phyloP scores from a whole-genome alignment of 2,888 invertebrate genomes.

The Scaptomyza caliginosa region DNA sequence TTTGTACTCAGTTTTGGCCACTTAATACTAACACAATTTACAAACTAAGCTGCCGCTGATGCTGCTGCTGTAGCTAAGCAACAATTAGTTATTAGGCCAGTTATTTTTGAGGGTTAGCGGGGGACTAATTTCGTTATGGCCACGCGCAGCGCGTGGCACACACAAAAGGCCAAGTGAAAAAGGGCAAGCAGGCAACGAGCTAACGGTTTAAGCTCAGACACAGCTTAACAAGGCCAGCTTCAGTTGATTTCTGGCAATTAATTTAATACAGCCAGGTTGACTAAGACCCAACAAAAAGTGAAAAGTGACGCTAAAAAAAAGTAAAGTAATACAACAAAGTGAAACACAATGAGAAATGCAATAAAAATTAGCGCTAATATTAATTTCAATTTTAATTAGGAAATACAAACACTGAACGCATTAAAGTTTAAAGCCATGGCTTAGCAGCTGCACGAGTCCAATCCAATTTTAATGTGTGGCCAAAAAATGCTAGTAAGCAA shows the following conservation, averaged over 20 bases:
- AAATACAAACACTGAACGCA: slow-evolving; percentile 41
- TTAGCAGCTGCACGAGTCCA: slow-evolving; percentile 46
- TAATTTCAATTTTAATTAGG: slow-evolving; percentile 73
- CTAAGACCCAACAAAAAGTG: slow-evolving; percentile 11
- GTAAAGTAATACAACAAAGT: not conserved
- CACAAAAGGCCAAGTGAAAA: slow-evolving; percentile 11
- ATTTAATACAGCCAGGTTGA: slow-evolving; percentile 58
- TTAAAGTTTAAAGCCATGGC: slow-evolving; percentile 61
- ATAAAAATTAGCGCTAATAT: slow-evolving; percentile 61
- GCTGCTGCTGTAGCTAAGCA: slow-evolving; percentile 32
- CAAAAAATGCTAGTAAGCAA: not conserved
- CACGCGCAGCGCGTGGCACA: slow-evolving; percentile 29
- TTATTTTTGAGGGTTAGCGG: not conserved
- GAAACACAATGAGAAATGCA: slow-evolving; percentile 43
- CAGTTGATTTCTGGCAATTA: slow-evolving; percentile 50
- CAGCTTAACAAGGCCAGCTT: slow-evolving; percentile 17
- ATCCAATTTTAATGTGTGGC: slow-evolving; percentile 64
- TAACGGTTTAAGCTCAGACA: slow-evolving; percentile 18
- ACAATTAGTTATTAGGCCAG: slow-evolving; percentile 61
- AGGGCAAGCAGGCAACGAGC: slow-evolving; percentile 2
- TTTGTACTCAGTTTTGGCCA: slow-evolving; percentile 43
- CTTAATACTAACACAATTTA: slow-evolving; percentile 62
- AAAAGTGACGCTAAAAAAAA: not conserved
- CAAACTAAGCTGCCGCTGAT: slow-evolving; percentile 4
- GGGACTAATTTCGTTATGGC: slow-evolving; percentile 52